These are phyloP conservation scores for Sycophaga agraensis DNA, from an alignment of 1,140 invertebrate genomes.

Conservation along the genomic window DNA sequence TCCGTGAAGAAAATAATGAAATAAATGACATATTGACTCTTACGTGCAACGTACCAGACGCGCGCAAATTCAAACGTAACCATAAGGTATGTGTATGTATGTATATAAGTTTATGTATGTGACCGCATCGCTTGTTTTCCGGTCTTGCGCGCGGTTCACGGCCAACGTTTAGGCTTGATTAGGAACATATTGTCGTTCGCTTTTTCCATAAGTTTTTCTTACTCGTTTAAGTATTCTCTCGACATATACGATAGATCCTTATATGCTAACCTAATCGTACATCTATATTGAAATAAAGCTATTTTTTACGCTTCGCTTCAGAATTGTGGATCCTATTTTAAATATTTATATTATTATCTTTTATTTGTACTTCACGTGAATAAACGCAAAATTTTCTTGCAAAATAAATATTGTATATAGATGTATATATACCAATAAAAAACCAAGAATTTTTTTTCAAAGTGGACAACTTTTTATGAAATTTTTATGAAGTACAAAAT, in stretches of 20 bases:
- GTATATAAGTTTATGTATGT: neutral
- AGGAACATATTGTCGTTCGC: conserved; percentile 44
- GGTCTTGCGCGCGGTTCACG: neutral
- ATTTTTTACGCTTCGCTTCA: conserved; percentile 16
- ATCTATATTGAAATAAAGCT: neutral
- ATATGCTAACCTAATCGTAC: conserved; percentile 12
- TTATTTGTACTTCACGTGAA: neutral
- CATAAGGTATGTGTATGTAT: neutral
- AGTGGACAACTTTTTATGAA: too few relatives aligned
- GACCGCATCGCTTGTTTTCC: neutral
- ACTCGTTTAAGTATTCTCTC: neutral
- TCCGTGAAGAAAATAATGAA: too few relatives aligned
- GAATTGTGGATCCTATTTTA: neutral
- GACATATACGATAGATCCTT: neutral
- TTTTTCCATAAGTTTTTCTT: conserved; percentile 3
- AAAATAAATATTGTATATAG: too few relatives aligned
- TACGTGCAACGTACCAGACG: neutral
- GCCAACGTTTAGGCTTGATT: conserved; percentile 32
- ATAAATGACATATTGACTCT: neutral
- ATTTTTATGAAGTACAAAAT: too few relatives aligned
- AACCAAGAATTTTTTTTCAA: too few relatives aligned
- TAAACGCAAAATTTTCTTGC: too few relatives aligned
- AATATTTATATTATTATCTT: neutral
- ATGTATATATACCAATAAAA: too few relatives aligned
- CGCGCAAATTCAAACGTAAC: neutral